Evolutionary conservation across 2,113 vertebrate genomes (phyloP).

Genomic region (Sebastes schlegelii): DNA sequence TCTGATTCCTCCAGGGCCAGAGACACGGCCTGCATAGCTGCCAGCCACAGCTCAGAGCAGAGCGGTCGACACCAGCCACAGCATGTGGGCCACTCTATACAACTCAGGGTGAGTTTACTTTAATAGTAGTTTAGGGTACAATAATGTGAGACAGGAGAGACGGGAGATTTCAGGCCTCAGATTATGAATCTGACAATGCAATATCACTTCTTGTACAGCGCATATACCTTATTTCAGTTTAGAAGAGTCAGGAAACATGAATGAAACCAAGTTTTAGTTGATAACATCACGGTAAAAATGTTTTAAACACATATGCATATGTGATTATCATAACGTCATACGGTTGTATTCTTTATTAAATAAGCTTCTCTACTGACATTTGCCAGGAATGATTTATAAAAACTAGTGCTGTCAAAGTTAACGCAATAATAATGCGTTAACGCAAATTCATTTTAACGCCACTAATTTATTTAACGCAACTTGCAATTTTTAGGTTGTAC

Average conservation of each 20-base stretch:
- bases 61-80: conserved; percentile 52
- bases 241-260: neutral
- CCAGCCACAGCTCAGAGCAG: conserved; percentile 71
- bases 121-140: neutral
- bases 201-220: neutral
- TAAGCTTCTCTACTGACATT: neutral
- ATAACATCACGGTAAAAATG: neutral
- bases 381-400: neutral
- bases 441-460: too few species aligned
- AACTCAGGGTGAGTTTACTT: conserved; percentile 71
- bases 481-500: too few species aligned
- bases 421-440: too few species aligned
- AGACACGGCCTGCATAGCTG: conserved; percentile 59
- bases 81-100: conserved; percentile 41
- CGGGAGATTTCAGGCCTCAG: neutral
- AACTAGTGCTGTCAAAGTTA: too few species aligned
- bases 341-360: neutral
- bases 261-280: neutral
- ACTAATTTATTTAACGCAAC: too few species aligned
- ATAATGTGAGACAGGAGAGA: neutral
- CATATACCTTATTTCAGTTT: neutral
- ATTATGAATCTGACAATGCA: neutral
- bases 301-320: neutral
- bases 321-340: neutral
- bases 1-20: conserved; percentile 71